Evolutionary conservation across 2,113 vertebrate species (phyloP), one percentile per base, ranked within the genome.

Genomic region (Meriones unguiculatus): DNA sequence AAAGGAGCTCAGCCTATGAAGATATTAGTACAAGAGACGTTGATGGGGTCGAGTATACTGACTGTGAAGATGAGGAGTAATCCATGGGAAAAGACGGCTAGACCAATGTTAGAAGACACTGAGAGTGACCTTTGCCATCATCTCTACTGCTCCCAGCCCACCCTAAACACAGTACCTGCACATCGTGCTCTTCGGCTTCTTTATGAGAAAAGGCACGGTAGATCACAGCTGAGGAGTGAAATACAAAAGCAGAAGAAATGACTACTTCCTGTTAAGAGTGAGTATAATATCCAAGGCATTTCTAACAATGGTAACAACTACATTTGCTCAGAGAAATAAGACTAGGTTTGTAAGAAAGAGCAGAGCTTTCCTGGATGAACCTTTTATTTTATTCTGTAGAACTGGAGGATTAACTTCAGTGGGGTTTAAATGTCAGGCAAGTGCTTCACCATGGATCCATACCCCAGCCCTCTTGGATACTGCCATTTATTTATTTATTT

Each of bases 81-180:
- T 38, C 5, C 0, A 0, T 3, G 12, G 50, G 50, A 41, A 77
- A 93, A 5, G 30, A 76, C 46, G 59, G 50, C 12, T 24, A 57
- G 35, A 30, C 38, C 17, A 64, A 38, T 7, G 57, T 75, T 35
- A 32, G 25, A 70, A 38, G 72, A 17, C 59, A 87, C 2, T 0
- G 4, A 67, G 17, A 46, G 46, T 46, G 35, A 28, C 18, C 14
- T 62, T 1, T 15, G 46, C 13, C 65, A 64, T n/a, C 52, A 64
- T 41, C 62, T 67, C 8, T 52, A 32, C 1, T 28, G 41, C 62
- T 91, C 78, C 65, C 59, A 52, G 65, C 86, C 38, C 4, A 46
- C 65, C 65, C 59, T 28, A 82, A 57, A n/a, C 62, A 94, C 65
- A 35, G 35, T 97, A 98, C 98, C 97, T 98, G 87, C 65, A 98